A percentile compares a stretch with the other conserved stretches of the same genome.
Conservation (phyloP, 2,888 invertebrate species). For the Gortyna flavago region DNA sequence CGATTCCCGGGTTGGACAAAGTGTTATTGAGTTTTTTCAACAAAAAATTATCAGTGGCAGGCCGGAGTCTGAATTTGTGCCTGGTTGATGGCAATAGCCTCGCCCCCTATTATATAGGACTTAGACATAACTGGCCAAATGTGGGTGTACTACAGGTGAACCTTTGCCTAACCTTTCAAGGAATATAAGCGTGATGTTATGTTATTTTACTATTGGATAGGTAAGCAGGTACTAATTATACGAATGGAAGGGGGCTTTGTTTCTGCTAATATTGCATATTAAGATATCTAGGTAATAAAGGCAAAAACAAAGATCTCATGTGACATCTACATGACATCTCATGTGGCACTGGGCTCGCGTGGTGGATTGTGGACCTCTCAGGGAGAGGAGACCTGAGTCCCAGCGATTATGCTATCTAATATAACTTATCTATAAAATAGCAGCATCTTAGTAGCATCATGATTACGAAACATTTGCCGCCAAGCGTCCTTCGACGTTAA, state of each 20-base stretch:
- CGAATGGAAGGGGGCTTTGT: background rate
- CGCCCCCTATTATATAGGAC: background rate
- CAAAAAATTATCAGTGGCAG: background rate
- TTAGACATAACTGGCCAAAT: background rate
- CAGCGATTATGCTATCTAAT: background rate
- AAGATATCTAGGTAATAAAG: too few species aligned
- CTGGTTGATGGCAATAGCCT: background rate
- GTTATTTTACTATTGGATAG: background rate
- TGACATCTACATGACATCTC: background rate
- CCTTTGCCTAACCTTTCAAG: background rate
- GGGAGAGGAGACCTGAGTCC: background rate
- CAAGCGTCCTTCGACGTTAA: slow-evolving; percentile 26
- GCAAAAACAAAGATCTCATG: background rate
- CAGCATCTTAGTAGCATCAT: background rate
- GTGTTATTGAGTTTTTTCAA: background rate
- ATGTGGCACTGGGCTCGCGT: background rate
- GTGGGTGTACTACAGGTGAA: too few species aligned
- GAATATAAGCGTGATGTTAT: background rate
- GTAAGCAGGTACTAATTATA: background rate
- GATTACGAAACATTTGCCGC: slow-evolving; percentile 31
- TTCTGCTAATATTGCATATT: too few species aligned
- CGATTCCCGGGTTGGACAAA: background rate
- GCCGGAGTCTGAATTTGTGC: background rate
- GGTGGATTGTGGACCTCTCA: background rate
- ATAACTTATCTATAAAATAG: background rate